phyloP scores from a whole-genome alignment of 2,797 vertebrate genomes.

The Xiphophorus birchmanni region DNA sequence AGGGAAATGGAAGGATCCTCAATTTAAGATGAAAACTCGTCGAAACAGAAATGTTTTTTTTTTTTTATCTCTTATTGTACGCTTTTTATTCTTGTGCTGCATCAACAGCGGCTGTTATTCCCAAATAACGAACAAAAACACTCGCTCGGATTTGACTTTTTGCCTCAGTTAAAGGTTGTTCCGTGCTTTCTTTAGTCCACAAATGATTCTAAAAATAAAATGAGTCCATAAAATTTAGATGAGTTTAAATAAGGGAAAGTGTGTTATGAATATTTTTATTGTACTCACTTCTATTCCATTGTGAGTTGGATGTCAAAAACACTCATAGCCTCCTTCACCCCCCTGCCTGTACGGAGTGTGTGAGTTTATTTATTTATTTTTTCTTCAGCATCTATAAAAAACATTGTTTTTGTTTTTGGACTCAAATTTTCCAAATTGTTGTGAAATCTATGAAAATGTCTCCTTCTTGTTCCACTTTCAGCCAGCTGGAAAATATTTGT shows the following conservation, averaged over 20 bases:
- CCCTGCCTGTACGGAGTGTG: neutral
- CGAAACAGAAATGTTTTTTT: neutral
- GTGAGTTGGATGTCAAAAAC: neutral
- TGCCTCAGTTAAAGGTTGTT: neutral
- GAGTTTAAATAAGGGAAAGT: neutral
- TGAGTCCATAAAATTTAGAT: neutral
- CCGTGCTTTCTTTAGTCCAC: neutral
- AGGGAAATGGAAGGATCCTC: neutral
- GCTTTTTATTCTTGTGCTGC: neutral
- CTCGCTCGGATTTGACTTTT: neutral
- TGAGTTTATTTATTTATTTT: neutral
- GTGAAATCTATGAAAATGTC: neutral
- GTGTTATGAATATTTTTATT: neutral
- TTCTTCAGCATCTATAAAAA: neutral
- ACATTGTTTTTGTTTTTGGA: neutral
- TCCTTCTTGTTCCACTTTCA: neutral
- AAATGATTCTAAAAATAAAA: neutral
- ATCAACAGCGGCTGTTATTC: neutral
- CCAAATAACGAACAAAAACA: neutral
- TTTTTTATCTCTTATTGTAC: neutral
- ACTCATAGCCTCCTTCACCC: too few relatives aligned
- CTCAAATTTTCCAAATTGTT: neutral
- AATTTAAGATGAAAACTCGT: neutral
- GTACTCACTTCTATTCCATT: neutral
- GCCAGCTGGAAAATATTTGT: neutral